These are phyloP conservation scores for Mus spretus DNA, from an alignment of 2,797 vertebrate species.

Conservation along the genomic window DNA sequence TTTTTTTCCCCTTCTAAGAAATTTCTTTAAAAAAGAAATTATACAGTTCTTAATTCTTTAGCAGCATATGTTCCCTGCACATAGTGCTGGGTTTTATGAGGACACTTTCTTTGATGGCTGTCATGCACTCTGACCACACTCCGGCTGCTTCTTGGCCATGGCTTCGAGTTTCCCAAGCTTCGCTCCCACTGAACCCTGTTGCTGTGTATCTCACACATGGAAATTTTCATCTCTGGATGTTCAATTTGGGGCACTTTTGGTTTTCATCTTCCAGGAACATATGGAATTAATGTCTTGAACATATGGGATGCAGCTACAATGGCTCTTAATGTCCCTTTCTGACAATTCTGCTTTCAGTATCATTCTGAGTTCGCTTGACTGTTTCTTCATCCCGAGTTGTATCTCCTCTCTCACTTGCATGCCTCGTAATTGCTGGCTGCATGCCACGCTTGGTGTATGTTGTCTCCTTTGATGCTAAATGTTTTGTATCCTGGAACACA, in stretches of 20 bases:
- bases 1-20: not conserved
- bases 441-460: not conserved
- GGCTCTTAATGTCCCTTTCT: slow-evolving; percentile 46
- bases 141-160: not conserved
- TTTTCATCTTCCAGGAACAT: slow-evolving; percentile 4
- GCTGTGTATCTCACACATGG: not conserved
- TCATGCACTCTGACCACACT: not conserved
- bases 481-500: not conserved
- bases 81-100: not conserved
- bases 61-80: not conserved
- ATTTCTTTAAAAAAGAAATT: not conserved
- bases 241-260: slow-evolving; percentile 3
- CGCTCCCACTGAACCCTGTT: not conserved
- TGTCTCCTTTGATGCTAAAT: not conserved
- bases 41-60: not conserved
- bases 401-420: not conserved
- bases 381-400: not conserved
- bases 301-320: slow-evolving; percentile 22
- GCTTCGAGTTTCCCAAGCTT: not conserved
- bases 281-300: slow-evolving; percentile 55
- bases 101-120: not conserved
- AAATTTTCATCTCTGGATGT: not conserved
- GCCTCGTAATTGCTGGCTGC: not conserved
- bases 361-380: not conserved
- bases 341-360: slow-evolving; percentile 19